A percentile compares a stretch with the other conserved stretches of the same genome.
These are phyloP conservation scores for Meloidogyne hapla DNA, from an alignment of 1,140 invertebrate species.

Conservation along the genomic window DNA sequence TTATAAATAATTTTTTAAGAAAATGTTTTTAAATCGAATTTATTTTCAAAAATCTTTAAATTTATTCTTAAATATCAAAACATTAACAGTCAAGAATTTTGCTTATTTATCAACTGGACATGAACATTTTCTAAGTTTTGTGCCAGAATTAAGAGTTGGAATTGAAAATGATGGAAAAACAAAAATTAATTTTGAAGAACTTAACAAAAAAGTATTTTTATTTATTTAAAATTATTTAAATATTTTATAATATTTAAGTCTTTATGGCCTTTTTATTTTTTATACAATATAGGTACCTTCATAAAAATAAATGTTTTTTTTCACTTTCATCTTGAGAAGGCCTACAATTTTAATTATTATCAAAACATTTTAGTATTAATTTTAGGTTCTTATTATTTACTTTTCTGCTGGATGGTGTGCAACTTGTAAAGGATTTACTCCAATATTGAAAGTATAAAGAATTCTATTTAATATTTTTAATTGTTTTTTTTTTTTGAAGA, in stretches of 20 bases:
- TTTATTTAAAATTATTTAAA: background rate
- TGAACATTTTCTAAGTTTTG: slow-evolving; percentile 7
- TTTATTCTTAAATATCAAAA: background rate
- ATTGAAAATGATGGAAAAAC: slow-evolving; percentile 1
- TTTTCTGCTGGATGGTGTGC: slow-evolving; percentile 31
- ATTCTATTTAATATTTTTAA: background rate
- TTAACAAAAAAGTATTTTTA: slow-evolving; percentile 8
- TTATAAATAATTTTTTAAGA: slow-evolving; percentile 1
- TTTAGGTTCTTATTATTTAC: slow-evolving; percentile 30
- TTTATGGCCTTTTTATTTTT: too few species aligned
- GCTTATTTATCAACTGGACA: background rate
- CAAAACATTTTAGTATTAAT: slow-evolving; percentile 10
- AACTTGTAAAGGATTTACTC: slow-evolving; percentile 23
- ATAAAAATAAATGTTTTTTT: too few species aligned
- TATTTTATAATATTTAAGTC: too few species aligned
- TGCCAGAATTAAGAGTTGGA: slow-evolving; percentile 17
- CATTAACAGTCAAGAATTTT: background rate
- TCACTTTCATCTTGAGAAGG: too few species aligned
- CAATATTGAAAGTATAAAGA: slow-evolving; percentile 32
- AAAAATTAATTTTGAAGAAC: slow-evolving; percentile 13
- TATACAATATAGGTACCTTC: too few species aligned
- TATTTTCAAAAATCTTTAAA: background rate
- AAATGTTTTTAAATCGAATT: background rate
- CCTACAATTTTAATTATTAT: background rate
- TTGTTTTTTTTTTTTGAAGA: background rate